Conservation (phyloP, 2,113 vertebrate species). For the Fregata magnificens region DNA sequence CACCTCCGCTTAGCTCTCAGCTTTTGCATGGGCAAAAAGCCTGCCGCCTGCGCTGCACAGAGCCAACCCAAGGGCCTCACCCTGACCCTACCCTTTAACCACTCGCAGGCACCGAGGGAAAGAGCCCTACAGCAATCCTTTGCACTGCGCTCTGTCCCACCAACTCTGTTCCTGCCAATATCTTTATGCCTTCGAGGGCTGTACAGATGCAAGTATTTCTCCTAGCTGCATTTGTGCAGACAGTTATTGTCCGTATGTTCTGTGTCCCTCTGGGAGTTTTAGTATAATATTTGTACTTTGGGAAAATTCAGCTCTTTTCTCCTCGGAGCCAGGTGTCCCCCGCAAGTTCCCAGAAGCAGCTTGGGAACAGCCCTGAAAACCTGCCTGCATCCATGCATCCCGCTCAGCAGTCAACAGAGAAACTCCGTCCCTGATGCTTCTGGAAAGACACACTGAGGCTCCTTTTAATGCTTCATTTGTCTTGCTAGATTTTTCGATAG, state of each 20-base stretch:
- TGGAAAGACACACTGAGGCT: neutral
- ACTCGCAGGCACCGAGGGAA: rapidly evolving
- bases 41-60: rapidly evolving
- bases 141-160: rapidly evolving
- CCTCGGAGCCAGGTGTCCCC: neutral
- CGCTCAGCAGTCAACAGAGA: neutral
- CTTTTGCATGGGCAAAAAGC: neutral
- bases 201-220: neutral
- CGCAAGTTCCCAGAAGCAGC: neutral
- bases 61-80: neutral
- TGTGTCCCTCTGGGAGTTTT: neutral
- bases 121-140: neutral
- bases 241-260: neutral
- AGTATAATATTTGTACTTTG: neutral
- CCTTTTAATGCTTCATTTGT: neutral
- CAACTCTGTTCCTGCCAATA: neutral
- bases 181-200: neutral
- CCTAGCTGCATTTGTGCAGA: neutral
- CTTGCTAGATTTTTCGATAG: neutral
- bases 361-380: neutral
- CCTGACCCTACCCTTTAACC: neutral
- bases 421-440: neutral
- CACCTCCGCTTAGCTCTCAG: neutral
- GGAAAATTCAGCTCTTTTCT: neutral
- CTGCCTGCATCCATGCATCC: neutral